phyloP scores from a whole-genome alignment of 2,797 vertebrate genomes.

The Gallirallus australis region DNA sequence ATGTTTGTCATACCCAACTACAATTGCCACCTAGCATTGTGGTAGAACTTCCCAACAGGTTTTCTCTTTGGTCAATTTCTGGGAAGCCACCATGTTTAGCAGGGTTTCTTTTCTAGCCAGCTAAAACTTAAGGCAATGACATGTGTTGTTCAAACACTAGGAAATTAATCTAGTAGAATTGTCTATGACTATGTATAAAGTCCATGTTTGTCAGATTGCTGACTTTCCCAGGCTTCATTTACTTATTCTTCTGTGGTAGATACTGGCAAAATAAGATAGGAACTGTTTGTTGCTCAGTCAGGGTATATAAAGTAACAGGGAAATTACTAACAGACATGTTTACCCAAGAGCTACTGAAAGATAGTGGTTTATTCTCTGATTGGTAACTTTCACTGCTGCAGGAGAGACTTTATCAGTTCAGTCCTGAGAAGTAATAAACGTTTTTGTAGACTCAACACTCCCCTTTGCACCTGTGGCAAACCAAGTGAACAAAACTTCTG shows the following conservation, averaged over 20 bases:
- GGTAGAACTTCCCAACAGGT: neutral
- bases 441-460: neutral
- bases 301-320: neutral
- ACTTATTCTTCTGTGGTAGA: neutral
- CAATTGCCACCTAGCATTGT: neutral
- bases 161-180: constrained; percentile 6
- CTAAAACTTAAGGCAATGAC: neutral
- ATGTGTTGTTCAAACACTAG: neutral
- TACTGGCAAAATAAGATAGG: neutral
- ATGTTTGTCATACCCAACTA: neutral
- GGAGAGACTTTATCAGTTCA: neutral
- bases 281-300: neutral
- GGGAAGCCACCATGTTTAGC: neutral
- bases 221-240: neutral
- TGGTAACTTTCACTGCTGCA: neutral
- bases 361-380: neutral
- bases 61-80: neutral
- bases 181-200: neutral
- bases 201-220: neutral
- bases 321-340: neutral
- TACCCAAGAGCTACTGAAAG: neutral
- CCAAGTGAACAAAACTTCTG: neutral
- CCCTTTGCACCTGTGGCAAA: neutral
- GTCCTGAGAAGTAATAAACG: neutral
- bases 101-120: neutral